Evolutionary conservation across 2,888 invertebrate species (phyloP), one percentile per base, ranked within the genome.

Genomic region (Nemoura dubitans): DNA sequence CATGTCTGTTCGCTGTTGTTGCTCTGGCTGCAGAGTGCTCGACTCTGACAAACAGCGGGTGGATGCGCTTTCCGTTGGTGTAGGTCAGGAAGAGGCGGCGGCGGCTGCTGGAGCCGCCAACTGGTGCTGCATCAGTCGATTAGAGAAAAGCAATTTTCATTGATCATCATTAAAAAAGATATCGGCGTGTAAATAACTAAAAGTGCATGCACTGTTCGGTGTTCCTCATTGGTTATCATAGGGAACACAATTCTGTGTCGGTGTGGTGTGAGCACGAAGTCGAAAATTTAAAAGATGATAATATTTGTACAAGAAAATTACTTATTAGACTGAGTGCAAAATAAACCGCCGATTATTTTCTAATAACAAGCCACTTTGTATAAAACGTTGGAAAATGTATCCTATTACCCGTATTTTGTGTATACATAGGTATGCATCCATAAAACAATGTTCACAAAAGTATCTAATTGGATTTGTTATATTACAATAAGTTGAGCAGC

Each of bases 71-170:
- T 59, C 59, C 2, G 59, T 59, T 59, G 59, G 59, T 59, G 59
- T 59, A 59, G 59, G 59, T 59, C 59, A 59, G 59, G 59, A 21
- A 59, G 59, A 10, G 59, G 59, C 21, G 59, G 59, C 59, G 59
- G 59, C 59, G 59, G 59, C 59, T 1, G 59, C 59, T n/a, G 59
- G 59, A 3, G 59, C 6, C 59, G 59, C 16, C 21, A 21, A 21
- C 21, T 21, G 59, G 14, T 59, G 59, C 59, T 59, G 59, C 59
- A 7, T 1, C 59, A 59, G 59, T 14, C 21, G 59, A 59, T 59
- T 59, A 59, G 10, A 59, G 59, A 59, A 59, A 59, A 59, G 59
- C 59, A 59, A 59, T 59, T 59, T 59, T 59, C 59, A 59, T 59
- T 59, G 59, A 59, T 59, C 59, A 59, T 59, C 59, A 59, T 59